Base-by-base conservation (phyloP, 2,888 invertebrate species). In the Lasioglossum zephyrum region DNA sequence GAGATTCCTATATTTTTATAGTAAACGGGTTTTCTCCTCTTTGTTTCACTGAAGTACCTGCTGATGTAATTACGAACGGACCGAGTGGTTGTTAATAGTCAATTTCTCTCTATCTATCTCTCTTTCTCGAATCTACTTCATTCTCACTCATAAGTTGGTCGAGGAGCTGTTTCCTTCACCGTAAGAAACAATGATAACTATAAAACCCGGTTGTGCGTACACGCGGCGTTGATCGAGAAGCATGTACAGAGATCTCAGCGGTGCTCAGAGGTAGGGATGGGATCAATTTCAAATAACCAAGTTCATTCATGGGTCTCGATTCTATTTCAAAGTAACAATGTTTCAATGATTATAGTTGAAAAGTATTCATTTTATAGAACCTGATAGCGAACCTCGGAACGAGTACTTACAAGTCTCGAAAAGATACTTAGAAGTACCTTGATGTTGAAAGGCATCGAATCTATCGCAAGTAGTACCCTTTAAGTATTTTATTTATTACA, bases 71-170 rank as follows among this genome's bases (percentile, higher is more conserved):
- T 47, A 39, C 22, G 26, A 73, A 70, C 8, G 36, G 69, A 74
- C n/a, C 26, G 66, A 69, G 39, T 77, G 53, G 13, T 49, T 78
- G 53, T 78, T 70, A 39, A 39, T 53, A 70, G 49, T 53, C 41
- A 31, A 53, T 78, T 70, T 72, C 31, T 63, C 63, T 63, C 6
- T 63, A 26, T 31, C 6, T 63, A n/a, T 60, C 63, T 63, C 5
- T 63, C 63, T 31, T 31, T 63, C 63, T 63, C 39, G 53, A 78
- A 39, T 72, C n/a, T 41, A 53, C 18, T 72, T 53, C 16, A 75
- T 77, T 84, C 57, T 60, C 31, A 53, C 44, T 74, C 70, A 16
- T 73, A 74, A 66, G 77, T 77, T 69, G 53, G 47, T 16, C 36
- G 36, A 39, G 22, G 36, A 69, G 66, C 22, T 36, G 5, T 69